Percentiles rank a stretch among this genome's conserved stretches.
These are phyloP conservation scores for Nothobranchius kuhntae DNA, from an alignment of 2,113 vertebrate species.

Conservation along the genomic window DNA sequence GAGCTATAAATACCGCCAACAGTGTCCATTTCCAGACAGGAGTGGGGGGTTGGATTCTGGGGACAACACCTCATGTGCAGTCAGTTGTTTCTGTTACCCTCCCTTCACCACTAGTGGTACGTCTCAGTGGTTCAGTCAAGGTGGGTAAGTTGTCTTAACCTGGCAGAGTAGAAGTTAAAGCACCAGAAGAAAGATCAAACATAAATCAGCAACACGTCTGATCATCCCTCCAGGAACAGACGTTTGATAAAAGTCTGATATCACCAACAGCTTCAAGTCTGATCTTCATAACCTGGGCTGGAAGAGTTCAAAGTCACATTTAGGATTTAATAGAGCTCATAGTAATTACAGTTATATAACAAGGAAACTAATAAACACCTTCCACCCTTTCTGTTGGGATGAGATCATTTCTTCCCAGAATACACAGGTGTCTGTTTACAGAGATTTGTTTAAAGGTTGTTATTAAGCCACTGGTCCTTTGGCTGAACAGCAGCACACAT, in stretches of 20 bases:
- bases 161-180: conserved; percentile 13
- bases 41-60: conserved; percentile 24
- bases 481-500: conserved; percentile 57
- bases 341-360: no score
- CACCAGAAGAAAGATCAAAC: no score
- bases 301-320: no score
- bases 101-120: conserved; percentile 20
- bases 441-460: conserved; percentile 61
- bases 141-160: conserved; percentile 37
- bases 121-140: conserved; percentile 43
- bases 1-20: conserved; percentile 79
- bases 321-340: no score
- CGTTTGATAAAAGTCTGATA: no score
- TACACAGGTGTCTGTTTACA: conserved; percentile 60
- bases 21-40: conserved; percentile 76
- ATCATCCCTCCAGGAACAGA: no score
- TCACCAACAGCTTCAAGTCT: no score
- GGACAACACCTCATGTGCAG: conserved; percentile 58
- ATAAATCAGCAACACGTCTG: no score
- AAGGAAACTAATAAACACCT: neutral
- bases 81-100: conserved; percentile 23
- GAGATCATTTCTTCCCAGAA: conserved; percentile 48
- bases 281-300: no score
- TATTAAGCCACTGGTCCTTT: conserved; percentile 26
- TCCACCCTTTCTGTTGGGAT: conserved; percentile 18